Evolutionary conservation across 2,113 vertebrate species (phyloP).

Genomic region (Cyphomyrus plagiostoma): DNA sequence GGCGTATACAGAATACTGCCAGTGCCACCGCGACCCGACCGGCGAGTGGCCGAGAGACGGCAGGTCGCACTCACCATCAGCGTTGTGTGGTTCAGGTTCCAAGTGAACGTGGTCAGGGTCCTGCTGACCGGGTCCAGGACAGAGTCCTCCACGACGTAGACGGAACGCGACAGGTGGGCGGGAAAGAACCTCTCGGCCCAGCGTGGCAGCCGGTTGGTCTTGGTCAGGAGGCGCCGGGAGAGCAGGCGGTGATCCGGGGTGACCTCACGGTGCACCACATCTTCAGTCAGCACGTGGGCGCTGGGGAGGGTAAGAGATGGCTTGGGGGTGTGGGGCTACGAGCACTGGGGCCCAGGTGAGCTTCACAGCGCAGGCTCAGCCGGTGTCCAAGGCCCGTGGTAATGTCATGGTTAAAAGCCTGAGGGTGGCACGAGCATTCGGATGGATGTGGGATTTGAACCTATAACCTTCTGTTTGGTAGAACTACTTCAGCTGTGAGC

Average conservation of each 20-base stretch:
- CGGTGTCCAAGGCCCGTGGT: not conserved
- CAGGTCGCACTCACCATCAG: conserved; percentile 45
- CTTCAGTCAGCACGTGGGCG: conserved; percentile 70
- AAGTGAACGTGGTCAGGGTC: conserved; percentile 61
- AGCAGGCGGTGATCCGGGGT: conserved; percentile 58
- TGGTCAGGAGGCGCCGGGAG: conserved; percentile 64
- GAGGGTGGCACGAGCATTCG: not conserved
- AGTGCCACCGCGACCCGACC: not conserved
- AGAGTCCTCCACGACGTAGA: conserved; percentile 69
- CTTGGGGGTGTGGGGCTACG: not conserved
- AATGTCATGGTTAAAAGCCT: not conserved
- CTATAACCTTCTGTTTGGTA: not conserved
- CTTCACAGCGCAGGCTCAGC: not conserved
- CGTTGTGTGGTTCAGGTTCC: conserved; percentile 62
- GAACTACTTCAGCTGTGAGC: not conserved
- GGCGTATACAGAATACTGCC: not conserved
- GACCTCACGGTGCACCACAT: conserved; percentile 65
- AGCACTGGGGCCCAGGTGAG: not conserved
- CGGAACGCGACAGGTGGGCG: conserved; percentile 55
- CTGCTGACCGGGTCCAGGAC: conserved; percentile 57
- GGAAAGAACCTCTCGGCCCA: conserved; percentile 67
- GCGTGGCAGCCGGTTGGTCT: conserved; percentile 71
- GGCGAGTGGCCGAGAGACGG: not conserved
- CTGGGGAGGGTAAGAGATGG: conserved; percentile 31
- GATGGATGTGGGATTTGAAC: not conserved